Conservation (phyloP, 2,797 vertebrate genomes). For the Discoglossus pictus region DNA sequence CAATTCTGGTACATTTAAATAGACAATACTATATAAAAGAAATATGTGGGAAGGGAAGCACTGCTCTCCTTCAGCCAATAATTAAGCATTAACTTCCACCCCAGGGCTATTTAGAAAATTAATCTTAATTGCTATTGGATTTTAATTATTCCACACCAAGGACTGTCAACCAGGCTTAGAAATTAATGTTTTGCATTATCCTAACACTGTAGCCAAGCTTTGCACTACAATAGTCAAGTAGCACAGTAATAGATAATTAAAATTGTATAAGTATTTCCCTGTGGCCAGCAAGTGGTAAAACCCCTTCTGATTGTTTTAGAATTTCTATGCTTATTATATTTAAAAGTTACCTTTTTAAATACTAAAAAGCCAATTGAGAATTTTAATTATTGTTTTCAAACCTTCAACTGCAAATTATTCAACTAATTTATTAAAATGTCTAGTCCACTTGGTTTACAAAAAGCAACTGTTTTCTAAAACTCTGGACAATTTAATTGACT, state of each 20-base stretch:
- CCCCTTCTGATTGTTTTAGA: too few relatives aligned
- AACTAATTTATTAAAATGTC: constrained; percentile 23
- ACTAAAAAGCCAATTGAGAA: constrained; percentile 2
- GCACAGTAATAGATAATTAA: too few relatives aligned
- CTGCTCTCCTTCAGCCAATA: constrained; percentile 5
- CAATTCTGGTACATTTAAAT: constrained; percentile 18
- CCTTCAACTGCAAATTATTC: constrained; percentile 14
- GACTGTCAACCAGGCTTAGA: not conserved
- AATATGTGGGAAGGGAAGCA: not conserved
- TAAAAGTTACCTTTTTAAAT: too few relatives aligned
- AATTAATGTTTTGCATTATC: not conserved
- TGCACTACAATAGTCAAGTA: too few relatives aligned
- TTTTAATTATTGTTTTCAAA: constrained; percentile 5
- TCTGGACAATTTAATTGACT: too few relatives aligned
- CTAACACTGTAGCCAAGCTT: too few relatives aligned
- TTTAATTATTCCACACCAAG: constrained; percentile 25
- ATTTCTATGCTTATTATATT: too few relatives aligned
- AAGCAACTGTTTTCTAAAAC: constrained; percentile 13
- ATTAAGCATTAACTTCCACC: constrained; percentile 21
- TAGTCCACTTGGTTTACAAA: not conserved
- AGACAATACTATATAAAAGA: not conserved
- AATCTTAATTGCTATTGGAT: constrained; percentile 28
- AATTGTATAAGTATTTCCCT: too few relatives aligned
- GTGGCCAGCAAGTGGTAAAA: too few relatives aligned
- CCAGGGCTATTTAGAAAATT: constrained; percentile 17